Base-by-base conservation (phyloP, 2,113 vertebrate species). In the Tachysurus vachellii region DNA sequence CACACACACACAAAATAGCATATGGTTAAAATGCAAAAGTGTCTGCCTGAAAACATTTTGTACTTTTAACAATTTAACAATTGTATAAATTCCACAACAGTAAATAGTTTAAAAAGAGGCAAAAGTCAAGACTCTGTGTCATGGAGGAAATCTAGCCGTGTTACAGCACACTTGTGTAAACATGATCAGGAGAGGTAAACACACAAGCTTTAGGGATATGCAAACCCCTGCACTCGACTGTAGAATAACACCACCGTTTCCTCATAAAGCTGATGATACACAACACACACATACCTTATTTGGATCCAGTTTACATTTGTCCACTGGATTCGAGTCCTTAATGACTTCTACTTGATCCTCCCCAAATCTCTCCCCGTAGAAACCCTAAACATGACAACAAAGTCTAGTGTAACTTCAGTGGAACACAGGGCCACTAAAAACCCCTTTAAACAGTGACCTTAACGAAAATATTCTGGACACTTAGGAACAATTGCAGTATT, bases 281-380 rank as follows among this genome's bases (percentile, higher is more conserved):
- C 7, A 73, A 0, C 10, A 14, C 31, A 23, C 11, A 53, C 87
- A 0, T 87, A 98, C 98, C 97, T 99, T 99, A 91, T 98, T 99
- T 68, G 98, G 94, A 88, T 99, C 98, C 86, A 99, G 91, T 96
- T 99, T 99, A 93, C 97, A 98, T 92, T 99, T 99, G 95, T 99
- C 99, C 90, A 99, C 98, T 5, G 97, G 98, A 92, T 99, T 99
- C 42, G 99, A 99, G 91, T 99, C 99, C 88, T 99, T 99, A 89
- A 99, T 99, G 80, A 99, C 97, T 92, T 99, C 97, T 7, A 99
- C 96, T 71, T 97, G 96, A 86, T 99, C 97, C 90, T 99, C 98
- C 88, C 99, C 99, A 93, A 98, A 99, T 11, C 98, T 93, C 89
- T 99, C 98, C 82, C 97, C 98, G 3, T 99, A 99, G 93, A 99